These are phyloP conservation scores for Zaprionus lineosus DNA, from an alignment of 2,888 invertebrate genomes.

Conservation along the genomic window DNA sequence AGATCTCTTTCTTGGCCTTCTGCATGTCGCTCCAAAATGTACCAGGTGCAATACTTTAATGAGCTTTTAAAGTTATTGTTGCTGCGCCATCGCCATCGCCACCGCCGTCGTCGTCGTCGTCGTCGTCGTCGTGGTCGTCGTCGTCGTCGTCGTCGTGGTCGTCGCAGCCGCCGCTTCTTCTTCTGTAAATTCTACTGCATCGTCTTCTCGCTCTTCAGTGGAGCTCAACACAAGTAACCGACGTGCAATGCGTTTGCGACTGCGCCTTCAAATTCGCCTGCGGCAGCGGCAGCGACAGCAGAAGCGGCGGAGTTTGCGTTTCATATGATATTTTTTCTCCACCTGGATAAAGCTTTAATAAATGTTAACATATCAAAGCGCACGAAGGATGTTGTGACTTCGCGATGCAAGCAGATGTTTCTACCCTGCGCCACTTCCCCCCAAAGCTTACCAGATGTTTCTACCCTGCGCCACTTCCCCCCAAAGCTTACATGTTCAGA, in stretches of 20 bases:
- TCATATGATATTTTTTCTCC: slow-evolving; percentile 34
- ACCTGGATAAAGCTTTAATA: slow-evolving; percentile 46
- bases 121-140: no score
- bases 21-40: slow-evolving; percentile 19
- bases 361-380: slow-evolving; percentile 44
- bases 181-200: no score
- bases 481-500: not conserved
- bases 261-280: slow-evolving; percentile 22
- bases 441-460: slow-evolving; percentile 44
- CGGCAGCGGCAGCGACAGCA: slow-evolving; percentile 51
- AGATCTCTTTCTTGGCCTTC: slow-evolving; percentile 16
- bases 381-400: slow-evolving; percentile 49
- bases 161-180: slow-evolving; percentile 10
- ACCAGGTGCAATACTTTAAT: slow-evolving; percentile 75
- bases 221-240: slow-evolving; percentile 52
- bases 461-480: slow-evolving; percentile 11
- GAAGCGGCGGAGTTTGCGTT: no score
- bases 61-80: slow-evolving; percentile 57
- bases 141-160: no score
- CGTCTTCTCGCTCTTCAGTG: slow-evolving; percentile 3
- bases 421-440: no score
- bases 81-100: no score
- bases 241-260: no score
- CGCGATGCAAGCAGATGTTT: slow-evolving; percentile 36
- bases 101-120: no score